Evolutionary conservation across 30 jellyfish, hydroid and myxozoan genomes (phyloP), one percentile per base, ranked within the genome.

Genomic region (Phacellophora camtschatica): DNA sequence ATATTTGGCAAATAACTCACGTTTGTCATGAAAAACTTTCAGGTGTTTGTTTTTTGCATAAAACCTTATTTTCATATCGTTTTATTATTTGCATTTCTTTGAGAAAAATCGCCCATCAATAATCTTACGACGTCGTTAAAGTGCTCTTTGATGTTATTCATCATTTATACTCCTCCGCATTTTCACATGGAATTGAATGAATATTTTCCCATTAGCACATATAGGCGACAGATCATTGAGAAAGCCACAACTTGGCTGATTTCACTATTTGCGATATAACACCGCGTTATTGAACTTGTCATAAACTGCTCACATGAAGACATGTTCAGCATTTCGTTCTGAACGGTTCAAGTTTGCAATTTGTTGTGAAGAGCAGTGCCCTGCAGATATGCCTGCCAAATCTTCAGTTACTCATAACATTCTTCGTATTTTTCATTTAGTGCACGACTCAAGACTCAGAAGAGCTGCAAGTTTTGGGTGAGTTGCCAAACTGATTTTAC

Each of bases 391-490:
- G 90, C 82, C 9, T 56, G 63, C 28, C 18, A 59, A 48, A 20
- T 11, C n/a, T 0, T 1, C n/a, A n/a, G n/a, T n/a, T n/a, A n/a
- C n/a, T n/a, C n/a, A 22, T 37, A 64, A 77, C 23, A 32, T 64
- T 32, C 41, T 77, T 61, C 72, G 33, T 24, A 30, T 31, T 34
- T 48, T 77, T 31, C 66, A 61, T 77, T 23, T 63, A 53, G 94
- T 73, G 11, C 53, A 31, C 25, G 95, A 90, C 48, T 80, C 93
- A 48, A 90, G 90, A 55, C 83, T 90, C 1, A 68, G 96, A 55
- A 56, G 98, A 76, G 90, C 96, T 34, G 95, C 96, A 2, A 90
- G 98, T 73, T 83, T 90, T 45, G 96, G 99, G 96, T 86, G 72
- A 63, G 97, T 58, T 15, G 20, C 23, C 27, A 7, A 16, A 10